Evolutionary conservation across 2,888 invertebrate genomes (phyloP).

Genomic region (Tuberolachnus salignus): DNA sequence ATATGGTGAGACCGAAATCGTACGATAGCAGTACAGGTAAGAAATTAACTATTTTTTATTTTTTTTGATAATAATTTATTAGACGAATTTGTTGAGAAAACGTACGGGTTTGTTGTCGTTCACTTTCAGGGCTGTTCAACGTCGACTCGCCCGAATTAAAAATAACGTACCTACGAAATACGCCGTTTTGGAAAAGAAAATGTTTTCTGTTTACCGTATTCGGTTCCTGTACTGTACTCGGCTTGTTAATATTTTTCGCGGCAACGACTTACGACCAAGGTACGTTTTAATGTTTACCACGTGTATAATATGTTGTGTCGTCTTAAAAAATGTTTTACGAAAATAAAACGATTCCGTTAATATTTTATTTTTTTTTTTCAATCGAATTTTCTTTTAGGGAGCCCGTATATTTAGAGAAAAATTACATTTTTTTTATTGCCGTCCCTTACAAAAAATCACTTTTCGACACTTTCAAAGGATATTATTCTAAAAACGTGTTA

Average conservation of each 20-base stretch:
- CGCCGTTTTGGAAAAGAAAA: constrained; percentile 36
- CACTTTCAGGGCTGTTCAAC: background rate
- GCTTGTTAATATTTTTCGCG: background rate
- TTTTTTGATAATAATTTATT: too few species aligned
- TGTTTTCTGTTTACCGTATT: constrained; percentile 12
- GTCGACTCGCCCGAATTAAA: constrained; percentile 4
- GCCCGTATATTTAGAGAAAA: too few species aligned
- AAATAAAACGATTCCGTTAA: background rate
- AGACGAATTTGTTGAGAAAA: too few species aligned
- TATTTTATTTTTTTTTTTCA: too few species aligned
- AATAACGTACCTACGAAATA: background rate
- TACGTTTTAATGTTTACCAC: background rate
- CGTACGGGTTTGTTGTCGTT: background rate
- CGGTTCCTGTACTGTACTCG: background rate
- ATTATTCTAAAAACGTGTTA: too few species aligned
- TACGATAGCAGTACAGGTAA: background rate
- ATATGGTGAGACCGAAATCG: background rate
- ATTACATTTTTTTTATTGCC: too few species aligned
- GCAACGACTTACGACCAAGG: constrained; percentile 24
- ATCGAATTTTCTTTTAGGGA: too few species aligned
- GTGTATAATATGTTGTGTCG: too few species aligned
- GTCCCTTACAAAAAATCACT: too few species aligned
- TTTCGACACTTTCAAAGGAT: too few species aligned
- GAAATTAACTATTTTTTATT: background rate
- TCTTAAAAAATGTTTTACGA: background rate